phyloP scores from a whole-genome alignment of 2,113 vertebrate genomes.

The Passer domesticus region DNA sequence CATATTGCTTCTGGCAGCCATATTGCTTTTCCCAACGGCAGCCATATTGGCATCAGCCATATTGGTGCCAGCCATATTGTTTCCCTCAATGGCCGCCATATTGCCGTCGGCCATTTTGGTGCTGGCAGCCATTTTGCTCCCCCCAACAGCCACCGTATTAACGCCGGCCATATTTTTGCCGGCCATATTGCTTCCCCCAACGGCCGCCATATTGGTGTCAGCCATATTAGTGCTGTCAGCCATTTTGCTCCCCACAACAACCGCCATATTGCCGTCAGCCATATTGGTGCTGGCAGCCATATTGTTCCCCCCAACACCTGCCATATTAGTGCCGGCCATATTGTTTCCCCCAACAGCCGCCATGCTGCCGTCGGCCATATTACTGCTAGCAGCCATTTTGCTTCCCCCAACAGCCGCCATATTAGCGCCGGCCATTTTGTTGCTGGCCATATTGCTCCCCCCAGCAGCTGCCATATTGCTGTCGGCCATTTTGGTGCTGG shows the following conservation, averaged over 20 bases:
- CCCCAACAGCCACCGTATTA: no score
- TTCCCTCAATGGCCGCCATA: not conserved
- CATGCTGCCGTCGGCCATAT: not conserved
- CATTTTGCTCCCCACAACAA: rapidly evolving
- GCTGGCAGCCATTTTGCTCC: no score
- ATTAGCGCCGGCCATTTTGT: not conserved
- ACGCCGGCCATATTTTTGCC: no score
- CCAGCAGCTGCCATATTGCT: not conserved
- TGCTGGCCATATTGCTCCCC: not conserved
- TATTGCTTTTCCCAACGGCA: rapidly evolving
- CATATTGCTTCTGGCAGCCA: not conserved
- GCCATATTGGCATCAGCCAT: not conserved
- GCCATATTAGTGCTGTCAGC: not conserved
- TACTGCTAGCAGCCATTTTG: no score
- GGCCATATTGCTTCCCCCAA: no score
- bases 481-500: no score
- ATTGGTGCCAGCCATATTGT: not conserved
- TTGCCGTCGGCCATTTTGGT: no score
- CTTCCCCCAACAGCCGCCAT: not conserved
- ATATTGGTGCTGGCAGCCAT: not conserved
- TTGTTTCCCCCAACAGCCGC: rapidly evolving
- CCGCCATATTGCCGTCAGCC: not conserved
- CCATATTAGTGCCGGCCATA: not conserved
- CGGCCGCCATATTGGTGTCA: not conserved
- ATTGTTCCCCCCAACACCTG: no score